phyloP scores from a whole-genome alignment of 1,140 invertebrate species.

The Brachionus calyciflorus region DNA sequence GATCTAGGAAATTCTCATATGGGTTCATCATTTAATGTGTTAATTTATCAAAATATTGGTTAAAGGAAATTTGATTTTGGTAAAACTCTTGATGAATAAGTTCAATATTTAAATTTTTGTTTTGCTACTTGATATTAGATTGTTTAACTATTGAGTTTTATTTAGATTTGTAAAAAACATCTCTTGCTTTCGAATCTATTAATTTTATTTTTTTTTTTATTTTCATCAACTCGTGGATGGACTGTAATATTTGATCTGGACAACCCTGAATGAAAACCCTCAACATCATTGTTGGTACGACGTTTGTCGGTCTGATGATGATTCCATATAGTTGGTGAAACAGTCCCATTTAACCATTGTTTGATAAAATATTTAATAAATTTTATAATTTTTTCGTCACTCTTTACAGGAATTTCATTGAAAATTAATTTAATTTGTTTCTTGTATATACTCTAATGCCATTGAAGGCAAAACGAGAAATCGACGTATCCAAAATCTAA shows the following conservation, averaged over 20 bases:
- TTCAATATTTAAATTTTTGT: not conserved
- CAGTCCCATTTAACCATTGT: conserved; percentile 12
- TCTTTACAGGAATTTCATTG: not conserved
- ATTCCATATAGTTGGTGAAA: conserved; percentile 27
- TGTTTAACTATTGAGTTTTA: not conserved
- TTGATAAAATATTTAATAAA: not conserved
- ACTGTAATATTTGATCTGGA: not conserved
- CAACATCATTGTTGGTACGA: conserved; percentile 21
- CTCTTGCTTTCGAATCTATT: not conserved
- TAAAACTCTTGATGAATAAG: too few relatives aligned
- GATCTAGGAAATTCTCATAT: too few relatives aligned
- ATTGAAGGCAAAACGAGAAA: conserved; percentile 14
- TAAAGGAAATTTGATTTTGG: not conserved
- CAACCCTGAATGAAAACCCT: conserved; percentile 23
- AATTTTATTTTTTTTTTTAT: conserved; percentile 26
- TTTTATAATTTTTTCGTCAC: not conserved
- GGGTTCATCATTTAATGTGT: not conserved
- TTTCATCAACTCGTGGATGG: conserved; percentile 9
- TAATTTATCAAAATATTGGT: not conserved
- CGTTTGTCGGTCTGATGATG: conserved; percentile 6
- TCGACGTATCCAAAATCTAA: conserved; percentile 5
- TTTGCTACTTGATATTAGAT: not conserved
- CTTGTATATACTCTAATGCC: not conserved
- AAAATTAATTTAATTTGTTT: not conserved
- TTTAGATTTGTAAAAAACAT: not conserved